Evolutionary conservation across 2,113 vertebrate genomes (phyloP).

Genomic region (Rhinichthys klamathensis): DNA sequence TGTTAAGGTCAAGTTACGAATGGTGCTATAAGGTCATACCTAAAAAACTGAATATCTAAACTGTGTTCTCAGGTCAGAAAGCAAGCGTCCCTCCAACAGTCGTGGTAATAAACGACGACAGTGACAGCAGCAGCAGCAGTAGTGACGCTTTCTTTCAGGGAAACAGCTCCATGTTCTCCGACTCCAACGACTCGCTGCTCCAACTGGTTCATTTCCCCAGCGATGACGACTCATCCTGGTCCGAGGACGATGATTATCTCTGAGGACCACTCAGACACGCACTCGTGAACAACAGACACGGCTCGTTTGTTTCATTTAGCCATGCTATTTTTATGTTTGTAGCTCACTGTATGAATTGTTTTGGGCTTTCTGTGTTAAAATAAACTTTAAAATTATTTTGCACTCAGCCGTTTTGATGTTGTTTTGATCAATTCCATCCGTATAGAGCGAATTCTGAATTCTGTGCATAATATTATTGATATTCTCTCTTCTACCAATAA

Average conservation of each 20-base stretch:
- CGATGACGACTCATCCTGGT: neutral
- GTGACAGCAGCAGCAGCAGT: slow-evolving; percentile 44
- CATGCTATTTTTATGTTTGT: slow-evolving; percentile 31
- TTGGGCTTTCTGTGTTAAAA: slow-evolving; percentile 26
- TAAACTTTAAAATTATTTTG: slow-evolving; percentile 48
- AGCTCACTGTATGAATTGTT: slow-evolving; percentile 33
- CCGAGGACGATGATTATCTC: neutral
- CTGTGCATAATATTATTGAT: neutral
- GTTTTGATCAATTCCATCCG: neutral
- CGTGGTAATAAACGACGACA: slow-evolving; percentile 67
- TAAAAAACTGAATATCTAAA: neutral
- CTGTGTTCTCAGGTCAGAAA: slow-evolving; percentile 38
- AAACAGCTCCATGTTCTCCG: slow-evolving; percentile 46
- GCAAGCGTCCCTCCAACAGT: slow-evolving; percentile 53
- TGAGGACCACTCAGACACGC: neutral
- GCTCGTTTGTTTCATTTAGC: slow-evolving; percentile 6
- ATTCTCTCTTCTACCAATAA: neutral
- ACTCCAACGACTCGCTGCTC: slow-evolving; percentile 4
- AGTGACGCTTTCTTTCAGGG: slow-evolving; percentile 27
- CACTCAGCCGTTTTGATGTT: neutral
- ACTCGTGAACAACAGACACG: slow-evolving; percentile 5
- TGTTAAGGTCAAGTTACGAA: neutral
- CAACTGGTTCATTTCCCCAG: neutral
- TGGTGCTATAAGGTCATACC: neutral
- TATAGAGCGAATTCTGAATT: neutral